Percentiles rank a stretch among this genome's conserved stretches.
Conservation (phyloP, 1,140 invertebrate genomes). For the Thaumatotibia leucotreta region DNA sequence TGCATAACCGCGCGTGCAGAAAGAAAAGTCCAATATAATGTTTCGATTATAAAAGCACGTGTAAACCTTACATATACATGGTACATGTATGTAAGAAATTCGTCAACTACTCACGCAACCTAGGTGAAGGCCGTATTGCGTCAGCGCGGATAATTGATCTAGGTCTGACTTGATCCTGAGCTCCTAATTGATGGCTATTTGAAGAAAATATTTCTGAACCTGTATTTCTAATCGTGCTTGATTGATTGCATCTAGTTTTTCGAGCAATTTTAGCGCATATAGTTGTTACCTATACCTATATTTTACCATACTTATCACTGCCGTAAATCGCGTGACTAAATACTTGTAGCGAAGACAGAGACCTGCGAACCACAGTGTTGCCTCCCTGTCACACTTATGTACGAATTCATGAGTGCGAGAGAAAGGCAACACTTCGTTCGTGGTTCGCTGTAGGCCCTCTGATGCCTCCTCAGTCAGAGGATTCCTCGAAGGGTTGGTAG, state of each 20-base stretch:
- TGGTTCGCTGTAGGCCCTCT: too few relatives aligned
- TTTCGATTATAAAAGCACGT: not conserved
- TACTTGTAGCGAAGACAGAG: too few relatives aligned
- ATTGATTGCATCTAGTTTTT: not conserved
- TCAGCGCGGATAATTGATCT: not conserved
- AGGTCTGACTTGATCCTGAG: not conserved
- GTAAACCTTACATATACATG: not conserved
- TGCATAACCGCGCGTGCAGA: not conserved
- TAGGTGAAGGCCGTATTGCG: not conserved
- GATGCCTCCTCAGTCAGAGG: too few relatives aligned
- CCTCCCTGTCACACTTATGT: too few relatives aligned
- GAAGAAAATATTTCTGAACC: not conserved
- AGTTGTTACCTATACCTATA: not conserved
- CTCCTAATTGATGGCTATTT: not conserved
- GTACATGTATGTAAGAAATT: constrained; percentile 1
- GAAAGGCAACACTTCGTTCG: too few relatives aligned
- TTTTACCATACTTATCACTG: too few relatives aligned
- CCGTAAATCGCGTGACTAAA: too few relatives aligned
- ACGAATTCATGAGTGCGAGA: too few relatives aligned
- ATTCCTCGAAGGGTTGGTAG: too few relatives aligned
- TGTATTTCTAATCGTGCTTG: not conserved
- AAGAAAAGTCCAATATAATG: not conserved
- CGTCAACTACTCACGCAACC: not conserved
- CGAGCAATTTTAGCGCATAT: not conserved
- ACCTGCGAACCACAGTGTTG: too few relatives aligned